phyloP scores from a whole-genome alignment of 2,113 vertebrate species.

The Heterocephalus glaber region DNA sequence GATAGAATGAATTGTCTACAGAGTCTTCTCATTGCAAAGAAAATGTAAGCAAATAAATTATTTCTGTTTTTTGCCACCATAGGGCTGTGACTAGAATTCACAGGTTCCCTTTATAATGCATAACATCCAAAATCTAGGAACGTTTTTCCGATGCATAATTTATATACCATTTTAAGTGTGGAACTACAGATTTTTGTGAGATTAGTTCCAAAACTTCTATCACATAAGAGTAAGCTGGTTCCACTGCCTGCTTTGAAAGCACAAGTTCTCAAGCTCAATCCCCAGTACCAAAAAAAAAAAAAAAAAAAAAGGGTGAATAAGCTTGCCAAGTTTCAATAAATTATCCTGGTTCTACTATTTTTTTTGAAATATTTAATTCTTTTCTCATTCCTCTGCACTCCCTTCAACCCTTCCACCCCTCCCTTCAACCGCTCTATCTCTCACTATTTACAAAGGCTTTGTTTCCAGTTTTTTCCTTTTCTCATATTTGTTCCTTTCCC shows the following conservation, averaged over 20 bases:
- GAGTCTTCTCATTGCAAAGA: not conserved
- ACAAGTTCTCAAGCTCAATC: no score
- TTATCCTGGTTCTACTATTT: not conserved
- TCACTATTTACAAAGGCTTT: no score
- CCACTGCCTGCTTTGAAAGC: no score
- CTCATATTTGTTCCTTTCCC: no score
- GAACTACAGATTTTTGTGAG: not conserved
- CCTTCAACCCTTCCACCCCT: no score
- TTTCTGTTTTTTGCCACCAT: not conserved
- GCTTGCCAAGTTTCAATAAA: not conserved
- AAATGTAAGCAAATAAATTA: not conserved
- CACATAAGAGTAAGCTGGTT: not conserved
- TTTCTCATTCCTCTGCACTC: no score
- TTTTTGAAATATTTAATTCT: no score
- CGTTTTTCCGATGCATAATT: not conserved
- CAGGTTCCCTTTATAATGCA: not conserved
- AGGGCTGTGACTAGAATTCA: not conserved
- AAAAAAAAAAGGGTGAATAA: no score
- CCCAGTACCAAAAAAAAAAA: no score
- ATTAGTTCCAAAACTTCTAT: not conserved
- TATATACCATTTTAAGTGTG: not conserved
- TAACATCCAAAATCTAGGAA: not conserved
- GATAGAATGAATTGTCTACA: not conserved
- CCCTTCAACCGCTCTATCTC: no score
- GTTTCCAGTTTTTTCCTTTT: no score